Evolutionary conservation across 2,113 vertebrate species (phyloP).

Genomic region (Chaetorhynchus papuensis): DNA sequence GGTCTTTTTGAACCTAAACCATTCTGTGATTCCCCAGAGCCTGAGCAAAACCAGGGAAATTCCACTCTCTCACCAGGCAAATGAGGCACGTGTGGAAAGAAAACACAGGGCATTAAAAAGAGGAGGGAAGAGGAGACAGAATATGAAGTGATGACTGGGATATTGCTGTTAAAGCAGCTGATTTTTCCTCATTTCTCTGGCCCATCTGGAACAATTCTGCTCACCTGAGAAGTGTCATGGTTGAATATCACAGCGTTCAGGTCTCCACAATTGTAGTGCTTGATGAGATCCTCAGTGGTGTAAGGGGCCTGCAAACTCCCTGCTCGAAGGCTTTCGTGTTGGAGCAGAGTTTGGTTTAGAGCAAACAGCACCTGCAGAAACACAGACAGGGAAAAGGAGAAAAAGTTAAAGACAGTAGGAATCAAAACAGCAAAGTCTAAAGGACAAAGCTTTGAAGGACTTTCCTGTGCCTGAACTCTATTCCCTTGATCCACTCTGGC

Average conservation of each 20-base stretch:
- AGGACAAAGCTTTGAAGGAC: background rate
- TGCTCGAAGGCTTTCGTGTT: conserved; percentile 83
- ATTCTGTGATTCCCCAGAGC: background rate
- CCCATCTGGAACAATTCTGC: background rate
- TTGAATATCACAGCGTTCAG: conserved; percentile 87
- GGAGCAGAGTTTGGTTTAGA: conserved; percentile 85
- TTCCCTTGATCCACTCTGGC: background rate
- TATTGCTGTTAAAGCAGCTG: background rate
- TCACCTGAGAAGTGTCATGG: conserved; percentile 87
- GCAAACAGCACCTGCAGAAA: conserved; percentile 83
- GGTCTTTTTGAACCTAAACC: background rate
- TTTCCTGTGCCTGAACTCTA: background rate
- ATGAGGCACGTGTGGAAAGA: background rate
- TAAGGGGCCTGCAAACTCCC: conserved; percentile 82
- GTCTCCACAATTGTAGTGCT: conserved; percentile 89
- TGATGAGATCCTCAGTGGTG: conserved; percentile 87
- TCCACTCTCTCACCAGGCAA: background rate
- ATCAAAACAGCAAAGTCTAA: background rate
- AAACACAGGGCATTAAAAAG: background rate
- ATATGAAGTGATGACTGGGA: background rate
- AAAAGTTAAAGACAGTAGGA: background rate
- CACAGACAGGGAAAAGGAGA: background rate
- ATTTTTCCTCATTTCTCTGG: background rate
- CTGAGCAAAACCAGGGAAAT: background rate
- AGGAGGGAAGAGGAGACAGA: background rate